phyloP scores from a whole-genome alignment of 2,888 invertebrate species.

The Hydroisotoma schaefferi region DNA sequence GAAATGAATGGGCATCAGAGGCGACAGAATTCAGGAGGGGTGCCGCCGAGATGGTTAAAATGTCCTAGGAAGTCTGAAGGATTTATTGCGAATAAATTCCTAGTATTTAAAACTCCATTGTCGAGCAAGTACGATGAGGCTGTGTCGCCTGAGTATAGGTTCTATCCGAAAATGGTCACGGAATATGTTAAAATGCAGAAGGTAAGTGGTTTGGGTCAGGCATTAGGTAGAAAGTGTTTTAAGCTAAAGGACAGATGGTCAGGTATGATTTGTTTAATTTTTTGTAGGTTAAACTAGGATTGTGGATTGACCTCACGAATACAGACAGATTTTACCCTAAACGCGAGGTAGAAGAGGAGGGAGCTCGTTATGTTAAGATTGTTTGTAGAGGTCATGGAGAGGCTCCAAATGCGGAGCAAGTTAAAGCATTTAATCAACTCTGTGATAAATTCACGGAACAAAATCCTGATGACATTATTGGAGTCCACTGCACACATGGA shows the following conservation, averaged over 20 bases:
- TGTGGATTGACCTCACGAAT: constrained; percentile 97
- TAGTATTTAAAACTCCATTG: constrained; percentile 93
- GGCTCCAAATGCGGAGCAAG: constrained; percentile 82
- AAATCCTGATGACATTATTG: constrained; percentile 73
- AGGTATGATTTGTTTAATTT: no score
- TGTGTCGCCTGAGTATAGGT: constrained; percentile 77
- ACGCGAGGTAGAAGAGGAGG: constrained; percentile 68
- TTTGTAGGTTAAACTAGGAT: constrained; percentile 73
- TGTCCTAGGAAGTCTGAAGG: constrained; percentile 77
- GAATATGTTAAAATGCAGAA: constrained; percentile 70
- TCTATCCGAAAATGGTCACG: constrained; percentile 84
- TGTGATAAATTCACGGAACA: constrained; percentile 74
- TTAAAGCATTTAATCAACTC: constrained; percentile 73
- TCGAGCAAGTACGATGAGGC: constrained; percentile 74
- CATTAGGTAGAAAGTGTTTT: no score
- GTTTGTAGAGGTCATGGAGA: constrained; percentile 89
- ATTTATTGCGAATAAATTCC: constrained; percentile 74
- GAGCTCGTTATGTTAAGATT: constrained; percentile 81
- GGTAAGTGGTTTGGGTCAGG: constrained; percentile 54
- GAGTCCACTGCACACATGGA: constrained; percentile 95
- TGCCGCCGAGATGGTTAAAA: constrained; percentile 81
- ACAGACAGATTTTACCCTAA: constrained; percentile 89
- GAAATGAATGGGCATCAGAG: constrained; percentile 24
- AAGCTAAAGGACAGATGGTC: no score
- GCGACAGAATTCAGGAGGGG: constrained; percentile 57